phyloP scores from a whole-genome alignment of 1,140 invertebrate genomes.

The Reticulitermes speratus region DNA sequence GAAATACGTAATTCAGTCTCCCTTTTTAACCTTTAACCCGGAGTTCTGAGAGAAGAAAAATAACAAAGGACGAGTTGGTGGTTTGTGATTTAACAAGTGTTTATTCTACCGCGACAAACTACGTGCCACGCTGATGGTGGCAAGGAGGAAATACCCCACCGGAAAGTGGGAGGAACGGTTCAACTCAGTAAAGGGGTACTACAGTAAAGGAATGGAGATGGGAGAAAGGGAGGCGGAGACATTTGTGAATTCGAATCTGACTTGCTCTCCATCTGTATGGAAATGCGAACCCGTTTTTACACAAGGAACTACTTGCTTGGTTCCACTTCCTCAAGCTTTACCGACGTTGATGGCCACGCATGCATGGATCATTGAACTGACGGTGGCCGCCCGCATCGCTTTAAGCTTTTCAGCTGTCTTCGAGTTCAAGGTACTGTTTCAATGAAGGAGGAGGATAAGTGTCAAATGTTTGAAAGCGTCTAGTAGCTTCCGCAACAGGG shows the following conservation, averaged over 20 bases:
- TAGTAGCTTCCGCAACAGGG: background rate
- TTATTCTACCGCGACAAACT: background rate
- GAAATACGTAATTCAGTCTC: background rate
- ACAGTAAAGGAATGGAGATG: background rate
- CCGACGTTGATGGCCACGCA: too few species aligned
- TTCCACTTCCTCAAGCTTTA: too few species aligned
- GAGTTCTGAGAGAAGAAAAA: background rate
- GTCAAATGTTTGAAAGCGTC: background rate
- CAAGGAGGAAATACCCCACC: background rate
- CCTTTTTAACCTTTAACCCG: background rate
- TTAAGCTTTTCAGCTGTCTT: too few species aligned
- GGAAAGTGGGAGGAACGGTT: too few species aligned
- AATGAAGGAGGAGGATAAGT: background rate
- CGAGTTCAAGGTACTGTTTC: too few species aligned
- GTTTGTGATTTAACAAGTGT: background rate
- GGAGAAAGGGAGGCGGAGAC: background rate
- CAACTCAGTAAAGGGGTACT: background rate
- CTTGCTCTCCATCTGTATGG: background rate
- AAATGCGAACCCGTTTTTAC: background rate
- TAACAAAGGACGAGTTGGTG: background rate
- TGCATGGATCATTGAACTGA: background rate
- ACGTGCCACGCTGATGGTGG: background rate
- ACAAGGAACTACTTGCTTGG: background rate
- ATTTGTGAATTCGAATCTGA: background rate
- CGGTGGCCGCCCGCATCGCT: background rate